A percentile compares a stretch with the other conserved stretches of the same genome.
Evolutionary conservation across 1,140 invertebrate species (phyloP).

Genomic region (Streblospio benedicti): DNA sequence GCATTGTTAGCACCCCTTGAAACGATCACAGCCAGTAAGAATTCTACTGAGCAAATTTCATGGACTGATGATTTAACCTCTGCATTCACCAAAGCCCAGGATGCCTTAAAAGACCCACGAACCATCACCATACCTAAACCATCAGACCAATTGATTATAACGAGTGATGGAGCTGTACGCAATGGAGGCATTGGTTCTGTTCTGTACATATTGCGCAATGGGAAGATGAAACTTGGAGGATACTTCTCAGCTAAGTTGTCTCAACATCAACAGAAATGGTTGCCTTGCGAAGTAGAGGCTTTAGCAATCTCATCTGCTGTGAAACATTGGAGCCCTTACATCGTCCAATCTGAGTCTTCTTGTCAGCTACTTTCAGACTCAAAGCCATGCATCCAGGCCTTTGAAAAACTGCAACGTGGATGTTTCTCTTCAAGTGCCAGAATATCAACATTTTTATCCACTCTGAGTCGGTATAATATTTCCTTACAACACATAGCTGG

Average conservation of each 20-base stretch:
- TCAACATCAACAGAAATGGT: constrained; percentile 17
- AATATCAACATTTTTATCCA: constrained; percentile 18
- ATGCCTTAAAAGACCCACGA: too few species aligned
- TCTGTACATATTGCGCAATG: constrained; percentile 14
- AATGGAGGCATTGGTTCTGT: constrained; percentile 16
- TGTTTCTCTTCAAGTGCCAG: constrained; percentile 22
- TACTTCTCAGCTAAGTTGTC: constrained; percentile 20
- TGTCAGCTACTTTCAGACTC: constrained; percentile 20
- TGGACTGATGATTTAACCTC: constrained; percentile 19
- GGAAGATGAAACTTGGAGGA: constrained; percentile 7
- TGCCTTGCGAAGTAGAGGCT: constrained; percentile 24
- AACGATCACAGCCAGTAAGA: too few species aligned
- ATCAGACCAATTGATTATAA: constrained; percentile 12
- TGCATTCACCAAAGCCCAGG: constrained; percentile 2
- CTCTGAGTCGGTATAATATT: constrained; percentile 18
- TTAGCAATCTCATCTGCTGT: constrained; percentile 18
- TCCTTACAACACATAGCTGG: constrained; percentile 17
- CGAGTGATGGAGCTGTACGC: constrained; percentile 16
- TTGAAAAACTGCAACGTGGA: constrained; percentile 21
- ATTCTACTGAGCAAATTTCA: constrained; percentile 16
- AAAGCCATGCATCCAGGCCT: constrained; percentile 23
- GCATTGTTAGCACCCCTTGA: too few species aligned
- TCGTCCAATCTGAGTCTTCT: constrained; percentile 17
- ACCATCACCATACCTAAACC: background rate
- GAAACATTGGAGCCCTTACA: constrained; percentile 21